A percentile compares a stretch with the other conserved stretches of the same genome.
Conservation (phyloP, 2,113 vertebrate species). For the Garra rufa region DNA sequence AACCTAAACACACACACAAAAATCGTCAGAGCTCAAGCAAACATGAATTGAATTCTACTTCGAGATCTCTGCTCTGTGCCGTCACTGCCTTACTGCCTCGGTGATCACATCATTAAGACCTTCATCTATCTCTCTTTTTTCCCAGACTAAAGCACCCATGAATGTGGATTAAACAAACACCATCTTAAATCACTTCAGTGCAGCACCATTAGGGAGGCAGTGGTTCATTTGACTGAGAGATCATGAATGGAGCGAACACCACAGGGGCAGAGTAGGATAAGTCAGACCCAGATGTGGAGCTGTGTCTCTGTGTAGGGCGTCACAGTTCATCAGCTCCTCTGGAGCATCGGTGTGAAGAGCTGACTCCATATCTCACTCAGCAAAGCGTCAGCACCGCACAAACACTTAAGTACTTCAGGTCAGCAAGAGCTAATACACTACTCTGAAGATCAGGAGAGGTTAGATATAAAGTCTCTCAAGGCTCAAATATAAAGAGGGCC, state of each 20-base stretch:
- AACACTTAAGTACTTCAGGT: constrained; percentile 3
- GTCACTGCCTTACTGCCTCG: constrained; percentile 11
- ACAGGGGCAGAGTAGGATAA: neutral
- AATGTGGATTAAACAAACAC: constrained; percentile 55
- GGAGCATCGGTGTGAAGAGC: constrained; percentile 7
- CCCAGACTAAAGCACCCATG: constrained; percentile 2
- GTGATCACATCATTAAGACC: constrained; percentile 45
- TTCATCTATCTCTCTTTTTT: constrained; percentile 52
- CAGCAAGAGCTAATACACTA: neutral
- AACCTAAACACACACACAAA: constrained; percentile 21
- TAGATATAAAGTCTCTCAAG: neutral
- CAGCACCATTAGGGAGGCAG: constrained; percentile 68
- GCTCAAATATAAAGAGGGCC: neutral
- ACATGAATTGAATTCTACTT: constrained; percentile 27
- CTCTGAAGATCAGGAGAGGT: neutral
- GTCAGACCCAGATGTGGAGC: constrained; percentile 15
- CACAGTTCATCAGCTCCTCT: constrained; percentile 37
- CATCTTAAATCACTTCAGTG: constrained; percentile 53
- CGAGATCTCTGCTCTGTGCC: neutral
- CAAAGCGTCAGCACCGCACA: constrained; percentile 38
- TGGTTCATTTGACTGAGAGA: constrained; percentile 50
- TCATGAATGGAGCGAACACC: constrained; percentile 5
- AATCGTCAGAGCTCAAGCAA: constrained; percentile 25
- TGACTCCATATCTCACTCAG: constrained; percentile 44
- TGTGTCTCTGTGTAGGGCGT: constrained; percentile 12